These are phyloP conservation scores for Nannoperca australis DNA, from an alignment of 2,797 vertebrate species.

Conservation along the genomic window DNA sequence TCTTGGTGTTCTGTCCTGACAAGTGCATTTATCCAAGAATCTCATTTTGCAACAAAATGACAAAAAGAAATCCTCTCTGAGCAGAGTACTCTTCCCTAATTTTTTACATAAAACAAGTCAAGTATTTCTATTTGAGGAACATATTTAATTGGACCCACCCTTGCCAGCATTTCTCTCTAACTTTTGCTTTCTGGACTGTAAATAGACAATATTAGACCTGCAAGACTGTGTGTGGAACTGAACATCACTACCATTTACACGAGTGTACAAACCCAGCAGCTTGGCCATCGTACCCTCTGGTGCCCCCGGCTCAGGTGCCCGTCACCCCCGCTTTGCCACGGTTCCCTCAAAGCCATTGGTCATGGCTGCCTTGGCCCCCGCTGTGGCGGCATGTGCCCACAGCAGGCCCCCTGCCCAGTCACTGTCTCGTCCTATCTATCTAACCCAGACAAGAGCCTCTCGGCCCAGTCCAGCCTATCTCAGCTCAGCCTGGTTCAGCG, in stretches of 20 bases:
- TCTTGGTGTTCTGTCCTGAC: constrained; percentile 10
- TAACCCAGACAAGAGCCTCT: constrained; percentile 76
- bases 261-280: constrained; percentile 39
- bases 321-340: constrained; percentile 88
- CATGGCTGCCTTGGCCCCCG: constrained; percentile 91
- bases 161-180: not conserved
- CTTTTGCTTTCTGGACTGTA: not conserved
- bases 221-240: not conserved
- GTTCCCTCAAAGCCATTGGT: constrained; percentile 96
- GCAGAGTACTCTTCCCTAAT: not conserved
- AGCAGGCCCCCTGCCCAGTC: constrained; percentile 86
- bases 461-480: constrained; percentile 79
- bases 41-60: not conserved
- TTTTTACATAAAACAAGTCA: not conserved
- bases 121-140: not conserved
- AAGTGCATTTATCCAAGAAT: constrained; percentile 14
- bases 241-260: not conserved
- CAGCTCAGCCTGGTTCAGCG: constrained; percentile 71
- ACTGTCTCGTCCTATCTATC: constrained; percentile 81
- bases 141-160: not conserved
- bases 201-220: not conserved
- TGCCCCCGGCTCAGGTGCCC: constrained; percentile 94
- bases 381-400: constrained; percentile 96
- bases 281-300: constrained; percentile 61
- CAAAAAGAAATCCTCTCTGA: not conserved